Conservation (phyloP, 2,797 vertebrate genomes). For the Enteromius treurensis region DNA sequence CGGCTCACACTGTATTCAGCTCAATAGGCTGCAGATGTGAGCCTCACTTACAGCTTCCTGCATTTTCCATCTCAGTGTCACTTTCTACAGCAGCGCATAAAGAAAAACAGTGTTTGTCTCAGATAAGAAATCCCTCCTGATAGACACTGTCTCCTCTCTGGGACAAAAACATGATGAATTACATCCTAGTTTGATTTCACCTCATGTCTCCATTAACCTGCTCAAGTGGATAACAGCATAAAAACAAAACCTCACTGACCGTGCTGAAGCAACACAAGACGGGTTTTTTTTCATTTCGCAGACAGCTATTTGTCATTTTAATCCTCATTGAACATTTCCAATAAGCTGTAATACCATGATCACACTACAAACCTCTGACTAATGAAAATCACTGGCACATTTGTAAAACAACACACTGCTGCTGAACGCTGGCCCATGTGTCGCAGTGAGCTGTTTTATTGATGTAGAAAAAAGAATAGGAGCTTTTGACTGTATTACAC, state of each 20-base stretch:
- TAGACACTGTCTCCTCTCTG: neutral
- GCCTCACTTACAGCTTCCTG: slow-evolving; percentile 57
- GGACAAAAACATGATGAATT: slow-evolving; percentile 71
- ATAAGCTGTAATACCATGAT: slow-evolving; percentile 73
- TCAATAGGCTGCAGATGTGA: slow-evolving; percentile 69
- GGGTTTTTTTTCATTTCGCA: slow-evolving; percentile 68
- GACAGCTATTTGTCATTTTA: slow-evolving; percentile 81
- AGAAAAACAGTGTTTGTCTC: slow-evolving; percentile 53
- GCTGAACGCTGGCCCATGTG: slow-evolving; percentile 14
- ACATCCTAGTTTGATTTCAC: slow-evolving; percentile 71
- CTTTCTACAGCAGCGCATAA: slow-evolving; percentile 8
- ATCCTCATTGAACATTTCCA: slow-evolving; percentile 84
- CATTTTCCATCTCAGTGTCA: slow-evolving; percentile 53
- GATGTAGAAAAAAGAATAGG: neutral
- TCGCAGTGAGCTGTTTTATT: neutral
- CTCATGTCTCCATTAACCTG: slow-evolving; percentile 76
- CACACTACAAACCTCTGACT: slow-evolving; percentile 65
- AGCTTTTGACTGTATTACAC: slow-evolving; percentile 2
- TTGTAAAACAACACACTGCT: slow-evolving; percentile 47
- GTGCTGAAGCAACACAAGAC: slow-evolving; percentile 57
- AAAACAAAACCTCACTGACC: slow-evolving; percentile 72
- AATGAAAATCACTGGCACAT: slow-evolving; percentile 64
- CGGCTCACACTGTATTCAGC: slow-evolving; percentile 62
- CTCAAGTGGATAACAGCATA: slow-evolving; percentile 76
- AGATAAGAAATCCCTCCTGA: slow-evolving; percentile 56